phyloP scores from a whole-genome alignment of 2,797 vertebrate species.

The Garrulus glandarius region DNA sequence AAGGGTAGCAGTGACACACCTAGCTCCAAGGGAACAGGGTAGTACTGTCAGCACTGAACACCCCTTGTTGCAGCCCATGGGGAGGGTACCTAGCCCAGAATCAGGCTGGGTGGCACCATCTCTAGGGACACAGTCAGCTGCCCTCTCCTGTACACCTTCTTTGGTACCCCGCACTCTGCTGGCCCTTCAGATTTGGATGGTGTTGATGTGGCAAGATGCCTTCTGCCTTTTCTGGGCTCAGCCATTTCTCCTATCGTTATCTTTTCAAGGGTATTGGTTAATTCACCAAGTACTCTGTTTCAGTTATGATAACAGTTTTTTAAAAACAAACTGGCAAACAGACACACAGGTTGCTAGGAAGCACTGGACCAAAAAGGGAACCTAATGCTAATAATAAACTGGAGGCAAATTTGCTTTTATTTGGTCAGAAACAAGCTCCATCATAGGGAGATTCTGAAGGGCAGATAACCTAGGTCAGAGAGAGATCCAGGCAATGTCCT shows the following conservation, averaged over 20 bases:
- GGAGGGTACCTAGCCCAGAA: background rate
- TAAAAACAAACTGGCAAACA: constrained; percentile 67
- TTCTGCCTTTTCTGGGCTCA: background rate
- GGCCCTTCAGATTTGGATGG: background rate
- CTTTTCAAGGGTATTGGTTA: background rate
- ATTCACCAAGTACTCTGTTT: constrained; percentile 36
- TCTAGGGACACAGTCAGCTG: background rate
- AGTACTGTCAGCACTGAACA: background rate
- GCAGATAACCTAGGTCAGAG: background rate
- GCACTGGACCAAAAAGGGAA: constrained; percentile 4
- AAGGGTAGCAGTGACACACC: background rate
- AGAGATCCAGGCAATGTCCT: background rate
- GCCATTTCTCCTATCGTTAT: background rate
- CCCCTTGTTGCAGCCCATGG: background rate
- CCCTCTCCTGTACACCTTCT: accelerated
- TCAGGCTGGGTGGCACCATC: background rate
- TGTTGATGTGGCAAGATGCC: background rate
- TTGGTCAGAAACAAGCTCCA: background rate
- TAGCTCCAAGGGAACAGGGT: background rate
- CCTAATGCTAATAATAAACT: constrained; percentile 70
- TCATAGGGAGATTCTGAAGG: background rate
- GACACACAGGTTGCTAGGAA: constrained; percentile 72
- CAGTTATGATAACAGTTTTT: constrained; percentile 15
- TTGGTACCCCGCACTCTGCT: background rate
- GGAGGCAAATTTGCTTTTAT: constrained; percentile 32